Percentiles rank a stretch among this genome's conserved stretches.
These are phyloP conservation scores for Ceratotherium simum DNA, from an alignment of 2,113 vertebrate genomes.

Conservation along the genomic window DNA sequence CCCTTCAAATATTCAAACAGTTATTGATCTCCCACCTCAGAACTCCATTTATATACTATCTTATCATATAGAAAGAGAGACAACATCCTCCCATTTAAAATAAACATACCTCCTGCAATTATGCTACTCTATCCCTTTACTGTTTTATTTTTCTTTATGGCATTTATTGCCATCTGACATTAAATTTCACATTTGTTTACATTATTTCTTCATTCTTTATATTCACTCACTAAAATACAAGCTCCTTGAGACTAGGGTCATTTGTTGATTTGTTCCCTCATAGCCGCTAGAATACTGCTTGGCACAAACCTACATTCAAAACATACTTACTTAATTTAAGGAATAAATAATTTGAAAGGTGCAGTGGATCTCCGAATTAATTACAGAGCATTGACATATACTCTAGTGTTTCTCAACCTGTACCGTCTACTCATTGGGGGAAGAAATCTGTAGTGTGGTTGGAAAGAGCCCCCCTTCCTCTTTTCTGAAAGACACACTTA, in stretches of 20 bases:
- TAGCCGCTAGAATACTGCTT: neutral
- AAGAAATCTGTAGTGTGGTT: neutral
- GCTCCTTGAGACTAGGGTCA: neutral
- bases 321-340: neutral
- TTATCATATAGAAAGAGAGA: neutral
- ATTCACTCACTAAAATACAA: neutral
- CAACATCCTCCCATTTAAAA: neutral
- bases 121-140: neutral
- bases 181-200: neutral
- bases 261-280: neutral
- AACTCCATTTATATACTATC: neutral
- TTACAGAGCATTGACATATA: rapidly evolving
- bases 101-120: neutral
- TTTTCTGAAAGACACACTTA: neutral
- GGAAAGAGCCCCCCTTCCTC: neutral
- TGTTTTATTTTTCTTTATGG: neutral
- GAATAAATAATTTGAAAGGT: neutral
- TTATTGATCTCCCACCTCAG: neutral
- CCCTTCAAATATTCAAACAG: neutral
- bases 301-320: neutral
- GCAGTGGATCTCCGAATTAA: neutral
- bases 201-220: neutral
- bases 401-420: neutral
- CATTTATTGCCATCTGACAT: neutral
- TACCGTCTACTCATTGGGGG: no score